Evolutionary conservation across 2,797 vertebrate genomes (phyloP).

Genomic region (Rhadinocentrus ornatus): DNA sequence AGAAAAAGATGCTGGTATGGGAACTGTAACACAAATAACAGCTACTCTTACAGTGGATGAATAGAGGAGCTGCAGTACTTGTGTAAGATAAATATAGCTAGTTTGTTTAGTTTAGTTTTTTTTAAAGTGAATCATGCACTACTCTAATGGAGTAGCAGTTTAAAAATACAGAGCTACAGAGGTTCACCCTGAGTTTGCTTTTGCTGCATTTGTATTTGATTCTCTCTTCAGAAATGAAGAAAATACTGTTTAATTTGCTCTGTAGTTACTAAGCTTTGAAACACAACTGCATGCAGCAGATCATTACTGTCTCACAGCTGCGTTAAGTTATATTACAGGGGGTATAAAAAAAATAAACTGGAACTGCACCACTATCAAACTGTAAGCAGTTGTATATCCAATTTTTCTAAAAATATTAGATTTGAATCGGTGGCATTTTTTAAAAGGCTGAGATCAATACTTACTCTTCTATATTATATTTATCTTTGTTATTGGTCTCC

Average conservation of each 20-base stretch:
- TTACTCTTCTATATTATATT: not conserved
- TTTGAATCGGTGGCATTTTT: not conserved
- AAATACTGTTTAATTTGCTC: not conserved
- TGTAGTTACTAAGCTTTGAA: not conserved
- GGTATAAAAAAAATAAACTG: not conserved
- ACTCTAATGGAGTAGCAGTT: not conserved
- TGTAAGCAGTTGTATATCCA: not conserved
- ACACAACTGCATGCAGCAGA: not conserved
- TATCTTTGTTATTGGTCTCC: not conserved
- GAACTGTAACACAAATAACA: not conserved
- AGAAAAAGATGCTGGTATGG: not conserved
- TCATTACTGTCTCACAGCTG: not conserved
- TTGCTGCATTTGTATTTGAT: not conserved
- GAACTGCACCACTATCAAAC: not conserved
- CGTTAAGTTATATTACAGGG: not conserved
- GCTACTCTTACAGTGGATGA: not conserved
- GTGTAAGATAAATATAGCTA: not conserved
- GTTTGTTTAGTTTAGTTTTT: not conserved
- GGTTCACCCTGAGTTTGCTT: not conserved
- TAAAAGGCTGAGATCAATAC: not conserved
- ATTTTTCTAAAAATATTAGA: not conserved
- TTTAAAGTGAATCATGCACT: not conserved
- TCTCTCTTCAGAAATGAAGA: not conserved
- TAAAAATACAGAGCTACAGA: not conserved
- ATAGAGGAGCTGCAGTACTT: not conserved